Percentiles rank a stretch among this genome's conserved stretches.
phyloP scores from a whole-genome alignment of 2,113 vertebrate species.

The Pedionomus torquatus region DNA sequence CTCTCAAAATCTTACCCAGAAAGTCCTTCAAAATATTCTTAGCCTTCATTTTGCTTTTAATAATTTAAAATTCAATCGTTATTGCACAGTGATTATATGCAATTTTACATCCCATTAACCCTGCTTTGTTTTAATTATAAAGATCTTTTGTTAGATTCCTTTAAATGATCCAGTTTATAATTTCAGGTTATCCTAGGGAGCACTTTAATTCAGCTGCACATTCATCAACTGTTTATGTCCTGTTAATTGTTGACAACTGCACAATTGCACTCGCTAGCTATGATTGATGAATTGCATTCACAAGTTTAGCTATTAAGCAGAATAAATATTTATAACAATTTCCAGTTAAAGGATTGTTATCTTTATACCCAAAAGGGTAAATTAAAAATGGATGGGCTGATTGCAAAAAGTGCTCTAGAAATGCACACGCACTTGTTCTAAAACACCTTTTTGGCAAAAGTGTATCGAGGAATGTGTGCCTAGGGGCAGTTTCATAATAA shows the following conservation, averaged over 20 bases:
- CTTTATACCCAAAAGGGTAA: constrained; percentile 68
- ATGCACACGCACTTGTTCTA: background rate
- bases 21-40: constrained; percentile 61
- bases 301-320: constrained; percentile 71
- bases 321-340: constrained; percentile 84
- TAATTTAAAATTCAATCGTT: constrained; percentile 82
- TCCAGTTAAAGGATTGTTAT: constrained; percentile 75
- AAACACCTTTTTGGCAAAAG: background rate
- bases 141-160: constrained; percentile 84
- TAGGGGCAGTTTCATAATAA: background rate
- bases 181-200: constrained; percentile 82
- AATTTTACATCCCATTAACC: constrained; percentile 94
- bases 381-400: constrained; percentile 65
- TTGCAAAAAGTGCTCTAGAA: background rate
- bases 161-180: constrained; percentile 84
- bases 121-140: constrained; percentile 94
- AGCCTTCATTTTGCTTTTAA: constrained; percentile 74
- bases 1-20: constrained; percentile 28
- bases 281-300: constrained; percentile 82
- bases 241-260: constrained; percentile 88
- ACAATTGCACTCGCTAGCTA: constrained; percentile 81
- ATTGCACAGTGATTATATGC: constrained; percentile 83
- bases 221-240: constrained; percentile 87
- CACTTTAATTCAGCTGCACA: constrained; percentile 83
- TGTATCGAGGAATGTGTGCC: background rate